Conservation (phyloP, 2,888 invertebrate species). For the Hyalella azteca region DNA sequence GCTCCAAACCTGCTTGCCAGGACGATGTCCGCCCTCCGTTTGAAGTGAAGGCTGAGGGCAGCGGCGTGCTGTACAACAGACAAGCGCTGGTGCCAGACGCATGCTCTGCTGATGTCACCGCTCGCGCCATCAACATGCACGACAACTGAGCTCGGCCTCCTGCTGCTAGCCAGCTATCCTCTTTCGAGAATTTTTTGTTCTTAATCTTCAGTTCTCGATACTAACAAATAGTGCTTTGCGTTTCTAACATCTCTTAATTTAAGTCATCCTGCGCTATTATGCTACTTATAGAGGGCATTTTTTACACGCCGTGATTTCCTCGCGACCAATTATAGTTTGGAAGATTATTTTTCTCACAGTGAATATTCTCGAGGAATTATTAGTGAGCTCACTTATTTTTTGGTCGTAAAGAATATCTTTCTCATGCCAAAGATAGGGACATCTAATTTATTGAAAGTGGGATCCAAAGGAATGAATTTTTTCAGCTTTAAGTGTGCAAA, state of each 20-base stretch:
- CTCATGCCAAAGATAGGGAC: no score
- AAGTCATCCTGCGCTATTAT: no score
- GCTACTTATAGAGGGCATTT: no score
- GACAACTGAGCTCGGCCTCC: background rate
- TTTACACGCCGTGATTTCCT: no score
- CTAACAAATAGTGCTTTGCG: constrained; percentile 1
- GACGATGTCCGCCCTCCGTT: background rate
- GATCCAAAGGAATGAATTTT: no score
- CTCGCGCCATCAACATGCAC: background rate
- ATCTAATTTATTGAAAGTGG: no score
- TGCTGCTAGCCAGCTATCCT: background rate
- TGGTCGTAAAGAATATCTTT: no score
- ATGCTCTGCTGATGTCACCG: background rate
- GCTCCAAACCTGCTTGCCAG: background rate
- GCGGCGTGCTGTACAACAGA: background rate
- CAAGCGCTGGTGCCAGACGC: background rate
- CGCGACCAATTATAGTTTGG: no score
- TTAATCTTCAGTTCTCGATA: background rate
- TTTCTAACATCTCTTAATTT: background rate
- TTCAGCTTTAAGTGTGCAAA: no score
- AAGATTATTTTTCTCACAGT: no score
- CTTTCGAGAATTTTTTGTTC: background rate
- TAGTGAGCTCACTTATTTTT: no score
- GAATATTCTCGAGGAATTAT: no score
- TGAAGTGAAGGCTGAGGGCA: background rate